Conservation (phyloP, 2,888 invertebrate species). For the Heliconius hortense region DNA sequence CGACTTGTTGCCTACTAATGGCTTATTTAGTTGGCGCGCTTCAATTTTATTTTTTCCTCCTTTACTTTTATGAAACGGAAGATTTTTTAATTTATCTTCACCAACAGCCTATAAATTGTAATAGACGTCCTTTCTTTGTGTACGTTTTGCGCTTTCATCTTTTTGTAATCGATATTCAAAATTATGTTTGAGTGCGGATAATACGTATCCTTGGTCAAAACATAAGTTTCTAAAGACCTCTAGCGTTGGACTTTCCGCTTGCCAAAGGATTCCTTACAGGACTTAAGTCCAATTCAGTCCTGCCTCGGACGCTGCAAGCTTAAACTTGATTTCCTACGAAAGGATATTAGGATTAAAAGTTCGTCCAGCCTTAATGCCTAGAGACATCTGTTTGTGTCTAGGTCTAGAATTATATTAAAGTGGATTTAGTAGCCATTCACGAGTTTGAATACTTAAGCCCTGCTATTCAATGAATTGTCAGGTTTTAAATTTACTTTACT, state of each 20-base stretch:
- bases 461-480: slow-evolving; percentile 9
- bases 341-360: slow-evolving; percentile 77
- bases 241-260: slow-evolving; percentile 43
- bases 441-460: slow-evolving; percentile 18
- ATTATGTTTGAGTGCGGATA: slow-evolving; percentile 29
- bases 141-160: slow-evolving; percentile 13
- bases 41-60: slow-evolving; percentile 33
- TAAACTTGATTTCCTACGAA: slow-evolving; percentile 75
- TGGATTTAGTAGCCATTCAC: slow-evolving; percentile 45
- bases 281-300: slow-evolving; percentile 53
- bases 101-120: slow-evolving; percentile 14
- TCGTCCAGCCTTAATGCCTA: slow-evolving; percentile 59
- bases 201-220: slow-evolving; percentile 28
- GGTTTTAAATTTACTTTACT: neutral
- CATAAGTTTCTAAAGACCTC: slow-evolving; percentile 41
- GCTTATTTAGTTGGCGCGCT: slow-evolving; percentile 36
- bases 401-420: slow-evolving; percentile 49
- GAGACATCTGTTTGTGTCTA: slow-evolving; percentile 53
- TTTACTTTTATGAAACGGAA: slow-evolving; percentile 27
- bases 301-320: slow-evolving; percentile 59
- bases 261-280: slow-evolving; percentile 53
- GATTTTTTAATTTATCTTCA: slow-evolving; percentile 30
- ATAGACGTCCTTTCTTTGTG: slow-evolving; percentile 7
- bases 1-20: slow-evolving; percentile 35
- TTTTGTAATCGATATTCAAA: slow-evolving; percentile 13